Evolutionary conservation across 2,113 vertebrate genomes (phyloP).

Genomic region (Macrotus californicus): DNA sequence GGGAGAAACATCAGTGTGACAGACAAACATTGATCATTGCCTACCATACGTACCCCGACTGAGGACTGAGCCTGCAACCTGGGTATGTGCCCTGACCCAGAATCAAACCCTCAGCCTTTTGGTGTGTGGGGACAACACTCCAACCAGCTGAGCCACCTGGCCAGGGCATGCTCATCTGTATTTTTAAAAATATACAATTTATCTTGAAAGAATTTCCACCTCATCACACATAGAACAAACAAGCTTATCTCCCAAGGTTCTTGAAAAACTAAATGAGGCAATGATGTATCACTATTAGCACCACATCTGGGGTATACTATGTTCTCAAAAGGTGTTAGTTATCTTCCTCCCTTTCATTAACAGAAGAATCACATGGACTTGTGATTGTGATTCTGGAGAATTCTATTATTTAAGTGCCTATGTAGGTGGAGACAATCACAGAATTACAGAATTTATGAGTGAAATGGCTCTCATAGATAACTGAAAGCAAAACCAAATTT

Average conservation of each 20-base stretch:
- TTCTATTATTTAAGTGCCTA: not conserved
- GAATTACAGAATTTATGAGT: not conserved
- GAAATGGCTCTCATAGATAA: not conserved
- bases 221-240: not conserved
- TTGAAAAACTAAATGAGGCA: not conserved
- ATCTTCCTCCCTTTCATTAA: not conserved
- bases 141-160: too few relatives aligned
- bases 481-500: not conserved
- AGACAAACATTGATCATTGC: too few relatives aligned
- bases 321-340: not conserved
- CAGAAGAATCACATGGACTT: not conserved
- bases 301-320: not conserved
- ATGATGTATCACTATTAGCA: not conserved
- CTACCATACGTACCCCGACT: too few relatives aligned
- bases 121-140: too few relatives aligned
- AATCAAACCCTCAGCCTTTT: too few relatives aligned
- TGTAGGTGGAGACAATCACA: not conserved
- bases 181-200: not conserved
- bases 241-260: not conserved
- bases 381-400: not conserved
- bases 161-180: not conserved
- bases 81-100: too few relatives aligned
- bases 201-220: constrained; percentile 5
- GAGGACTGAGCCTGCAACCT: too few relatives aligned
- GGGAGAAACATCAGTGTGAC: too few relatives aligned